A percentile compares a stretch with the other conserved stretches of the same genome.
These are phyloP conservation scores for Octodon degus DNA, from an alignment of 2,113 vertebrate genomes.

Conservation along the genomic window DNA sequence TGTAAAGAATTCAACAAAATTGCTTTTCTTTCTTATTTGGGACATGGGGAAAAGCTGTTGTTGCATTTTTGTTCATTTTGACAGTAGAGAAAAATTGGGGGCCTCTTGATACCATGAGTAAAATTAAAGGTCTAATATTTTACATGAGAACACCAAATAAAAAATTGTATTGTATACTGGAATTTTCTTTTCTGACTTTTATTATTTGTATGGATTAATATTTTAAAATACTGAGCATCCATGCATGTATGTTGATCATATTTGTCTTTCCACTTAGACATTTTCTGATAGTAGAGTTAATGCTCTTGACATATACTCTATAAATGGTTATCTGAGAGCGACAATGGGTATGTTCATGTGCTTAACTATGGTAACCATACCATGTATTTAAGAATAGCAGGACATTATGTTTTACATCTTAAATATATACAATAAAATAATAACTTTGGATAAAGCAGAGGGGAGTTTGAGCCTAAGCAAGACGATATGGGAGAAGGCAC, in stretches of 20 bases:
- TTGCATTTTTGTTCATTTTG: conserved; percentile 17
- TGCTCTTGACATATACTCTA: not conserved
- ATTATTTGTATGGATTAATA: not conserved
- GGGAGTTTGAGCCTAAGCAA: not conserved
- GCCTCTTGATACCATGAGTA: not conserved
- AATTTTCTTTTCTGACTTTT: not conserved
- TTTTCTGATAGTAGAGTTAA: not conserved
- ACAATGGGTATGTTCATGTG: not conserved
- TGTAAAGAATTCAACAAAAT: not conserved
- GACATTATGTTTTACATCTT: not conserved
- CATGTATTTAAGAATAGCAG: not conserved
- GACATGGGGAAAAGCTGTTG: not conserved
- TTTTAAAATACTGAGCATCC: not conserved
- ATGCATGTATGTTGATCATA: not conserved
- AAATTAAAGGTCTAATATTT: not conserved
- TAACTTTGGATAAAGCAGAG: not conserved
- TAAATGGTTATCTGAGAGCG: not conserved
- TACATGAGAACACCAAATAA: not conserved
- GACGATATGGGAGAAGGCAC: not conserved
- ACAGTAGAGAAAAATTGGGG: not conserved
- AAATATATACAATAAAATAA: not conserved
- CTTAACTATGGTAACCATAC: not conserved
- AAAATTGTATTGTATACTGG: not conserved
- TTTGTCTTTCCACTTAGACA: not conserved
- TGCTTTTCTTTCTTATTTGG: not conserved